Conservation (phyloP, 2,797 vertebrate species). For the Eulemur mongoz region DNA sequence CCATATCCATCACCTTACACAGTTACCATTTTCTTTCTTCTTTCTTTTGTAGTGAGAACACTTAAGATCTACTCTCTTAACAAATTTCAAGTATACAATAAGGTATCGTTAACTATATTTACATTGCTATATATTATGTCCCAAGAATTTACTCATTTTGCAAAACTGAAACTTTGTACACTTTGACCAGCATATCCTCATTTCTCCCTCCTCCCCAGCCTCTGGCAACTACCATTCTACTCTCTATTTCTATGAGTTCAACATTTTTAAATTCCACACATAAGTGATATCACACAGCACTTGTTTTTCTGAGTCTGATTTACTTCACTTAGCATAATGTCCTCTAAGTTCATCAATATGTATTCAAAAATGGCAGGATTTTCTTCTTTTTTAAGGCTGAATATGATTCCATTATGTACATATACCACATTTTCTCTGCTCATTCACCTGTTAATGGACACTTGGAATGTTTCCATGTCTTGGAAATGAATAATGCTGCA, state of each 20-base stretch:
- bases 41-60: neutral
- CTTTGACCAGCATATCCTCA: neutral
- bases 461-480: neutral
- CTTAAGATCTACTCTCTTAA: neutral
- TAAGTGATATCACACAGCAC: neutral
- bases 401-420: neutral
- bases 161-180: neutral
- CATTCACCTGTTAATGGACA: neutral
- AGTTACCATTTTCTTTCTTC: neutral
- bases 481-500: neutral
- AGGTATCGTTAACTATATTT: neutral
- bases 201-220: neutral
- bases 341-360: neutral
- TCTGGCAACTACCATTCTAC: neutral
- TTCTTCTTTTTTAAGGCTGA: neutral
- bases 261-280: neutral
- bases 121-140: neutral
- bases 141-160: neutral
- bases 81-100: neutral
- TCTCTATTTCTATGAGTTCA: neutral
- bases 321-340: neutral
- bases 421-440: neutral
- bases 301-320: neutral
- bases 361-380: neutral
- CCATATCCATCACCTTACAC: neutral